Percentiles rank a stretch among this genome's conserved stretches.
These are phyloP conservation scores for Chymomyza caudatula DNA, from an alignment of 2,888 invertebrate species.

Conservation along the genomic window DNA sequence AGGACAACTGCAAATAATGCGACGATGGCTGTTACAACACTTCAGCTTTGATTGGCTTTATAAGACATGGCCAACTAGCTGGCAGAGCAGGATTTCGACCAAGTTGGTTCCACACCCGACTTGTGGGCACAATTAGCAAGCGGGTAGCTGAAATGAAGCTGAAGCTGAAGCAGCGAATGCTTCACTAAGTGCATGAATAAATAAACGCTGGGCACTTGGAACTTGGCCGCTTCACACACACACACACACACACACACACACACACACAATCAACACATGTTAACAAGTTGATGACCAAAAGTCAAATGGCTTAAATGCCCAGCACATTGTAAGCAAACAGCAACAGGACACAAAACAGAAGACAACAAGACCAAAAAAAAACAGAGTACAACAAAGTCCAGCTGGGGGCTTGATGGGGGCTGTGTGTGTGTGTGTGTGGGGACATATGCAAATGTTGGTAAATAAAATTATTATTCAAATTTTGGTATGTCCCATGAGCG, in stretches of 20 bases:
- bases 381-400: background rate
- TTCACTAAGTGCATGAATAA: conserved; percentile 69
- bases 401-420: background rate
- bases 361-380: conserved; percentile 20
- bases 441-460: conserved; percentile 64
- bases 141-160: conserved; percentile 40
- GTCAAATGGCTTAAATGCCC: conserved; percentile 67
- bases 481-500: conserved; percentile 67
- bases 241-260: background rate
- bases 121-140: conserved; percentile 55
- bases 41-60: conserved; percentile 58
- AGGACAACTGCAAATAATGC: conserved; percentile 30
- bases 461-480: conserved; percentile 73
- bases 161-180: conserved; percentile 55
- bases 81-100: background rate
- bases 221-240: background rate
- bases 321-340: conserved; percentile 64
- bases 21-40: conserved; percentile 15
- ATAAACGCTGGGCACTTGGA: conserved; percentile 54
- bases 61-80: conserved; percentile 19
- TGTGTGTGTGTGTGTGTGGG: background rate
- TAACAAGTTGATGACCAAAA: conserved; percentile 70
- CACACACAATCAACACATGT: conserved; percentile 55
- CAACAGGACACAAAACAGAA: background rate
- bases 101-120: background rate